Evolutionary conservation across 2,797 vertebrate genomes (phyloP), one percentile per base, ranked within the genome.

Genomic region (Sebastes minor): DNA sequence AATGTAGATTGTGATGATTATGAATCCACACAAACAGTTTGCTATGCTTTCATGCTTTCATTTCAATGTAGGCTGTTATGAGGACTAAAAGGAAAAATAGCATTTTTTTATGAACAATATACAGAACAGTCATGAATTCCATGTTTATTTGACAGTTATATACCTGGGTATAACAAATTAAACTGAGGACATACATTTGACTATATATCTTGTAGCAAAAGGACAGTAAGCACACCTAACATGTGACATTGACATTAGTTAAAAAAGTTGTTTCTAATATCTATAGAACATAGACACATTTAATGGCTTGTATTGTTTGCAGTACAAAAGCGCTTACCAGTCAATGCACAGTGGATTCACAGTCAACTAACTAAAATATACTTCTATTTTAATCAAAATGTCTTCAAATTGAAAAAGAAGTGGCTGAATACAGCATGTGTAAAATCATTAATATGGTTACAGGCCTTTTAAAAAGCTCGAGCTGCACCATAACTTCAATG

Each of bases 311-410:
- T 62, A 56, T 66, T 59, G 35, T 72, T 69, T 71, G 22, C 30
- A 55, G 18, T 70, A 80, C 30, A 81, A 87, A 87, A 74, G 49
- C 62, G 35, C 16, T 72, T 61, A 65, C 9, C 5, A 63, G 11
- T 81, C 42, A 74, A 76, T 70, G 53, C 56, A 68, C n/a, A 85
- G 13, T 27, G 56, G n/a, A 56, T 74, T 87, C 46, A 76, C 64
- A 78, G 30, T 81, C 62, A 67, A 52, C 76, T 72, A 85, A 67
- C 86, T 68, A 73, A 85, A 68, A 85, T 71, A 75, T 42, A 76
- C 6, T 65, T 76, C 35, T 62, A 46, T 22, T 72, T 78, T 30
- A 38, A 56, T 76, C 4, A 65, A 81, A 81, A 55, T 63, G 42
- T 67, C 64, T 62, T 64, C 10, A 30, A 27, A 53, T 49, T 63